Conservation (phyloP, 2,888 invertebrate genomes). For the Notodonta ziczac region DNA sequence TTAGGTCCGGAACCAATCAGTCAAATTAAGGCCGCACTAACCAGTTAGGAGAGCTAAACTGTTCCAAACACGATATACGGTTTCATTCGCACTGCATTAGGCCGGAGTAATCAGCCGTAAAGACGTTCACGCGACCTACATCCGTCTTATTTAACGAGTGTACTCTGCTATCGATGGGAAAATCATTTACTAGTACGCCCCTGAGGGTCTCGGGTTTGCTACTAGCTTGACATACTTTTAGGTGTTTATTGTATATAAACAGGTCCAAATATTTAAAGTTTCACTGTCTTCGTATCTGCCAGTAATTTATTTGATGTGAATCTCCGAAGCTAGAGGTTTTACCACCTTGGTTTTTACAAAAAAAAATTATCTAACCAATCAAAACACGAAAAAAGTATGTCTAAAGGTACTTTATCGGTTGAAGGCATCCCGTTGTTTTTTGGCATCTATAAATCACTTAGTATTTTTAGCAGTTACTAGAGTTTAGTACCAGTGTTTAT, state of each 20-base stretch:
- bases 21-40: not conserved
- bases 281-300: not conserved
- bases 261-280: too few relatives aligned
- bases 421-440: too few relatives aligned
- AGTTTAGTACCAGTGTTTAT: too few relatives aligned
- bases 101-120: constrained; percentile 47
- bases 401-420: too few relatives aligned
- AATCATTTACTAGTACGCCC: constrained; percentile 51
- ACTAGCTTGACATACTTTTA: too few relatives aligned
- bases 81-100: constrained; percentile 30
- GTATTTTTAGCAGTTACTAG: too few relatives aligned
- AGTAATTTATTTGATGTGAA: not conserved
- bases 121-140: constrained; percentile 51
- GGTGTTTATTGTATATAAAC: too few relatives aligned
- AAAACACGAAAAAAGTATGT: too few relatives aligned
- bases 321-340: not conserved
- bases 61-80: constrained; percentile 15
- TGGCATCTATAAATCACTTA: too few relatives aligned
- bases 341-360: too few relatives aligned
- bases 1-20: not conserved
- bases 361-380: too few relatives aligned
- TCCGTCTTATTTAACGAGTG: constrained; percentile 59
- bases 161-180: constrained; percentile 61
- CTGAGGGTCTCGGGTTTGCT: constrained; percentile 19
- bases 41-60: constrained; percentile 14